These are phyloP conservation scores for Xylocopa sonorina DNA, from an alignment of 1,140 invertebrate species.

Conservation along the genomic window DNA sequence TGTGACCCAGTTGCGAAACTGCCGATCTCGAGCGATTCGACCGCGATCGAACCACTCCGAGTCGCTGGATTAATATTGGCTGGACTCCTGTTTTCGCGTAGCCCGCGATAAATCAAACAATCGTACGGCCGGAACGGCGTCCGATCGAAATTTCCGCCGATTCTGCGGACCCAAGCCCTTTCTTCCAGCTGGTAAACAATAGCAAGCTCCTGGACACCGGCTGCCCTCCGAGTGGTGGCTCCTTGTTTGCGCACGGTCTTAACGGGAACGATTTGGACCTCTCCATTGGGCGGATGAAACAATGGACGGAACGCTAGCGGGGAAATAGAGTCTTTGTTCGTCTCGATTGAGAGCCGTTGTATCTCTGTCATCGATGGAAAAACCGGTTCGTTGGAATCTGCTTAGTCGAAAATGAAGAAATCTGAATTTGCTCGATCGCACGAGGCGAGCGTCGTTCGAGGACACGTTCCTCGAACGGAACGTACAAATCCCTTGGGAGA, in stretches of 20 bases:
- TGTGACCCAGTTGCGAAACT: constrained; percentile 50
- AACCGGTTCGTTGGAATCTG: too few species aligned
- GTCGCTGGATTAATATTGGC: constrained; percentile 60
- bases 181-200: constrained; percentile 8
- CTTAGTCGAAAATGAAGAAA: too few species aligned
- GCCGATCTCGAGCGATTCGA: not conserved
- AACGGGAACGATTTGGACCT: not conserved
- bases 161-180: constrained; percentile 9
- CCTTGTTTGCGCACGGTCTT: not conserved
- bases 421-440: too few species aligned
- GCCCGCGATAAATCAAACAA: constrained; percentile 62
- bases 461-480: not conserved
- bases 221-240: not conserved
- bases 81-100: constrained; percentile 57
- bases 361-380: too few species aligned
- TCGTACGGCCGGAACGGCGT: not conserved
- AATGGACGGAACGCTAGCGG: not conserved
- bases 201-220: not conserved
- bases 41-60: not conserved
- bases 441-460: not conserved
- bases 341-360: too few species aligned
- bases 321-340: too few species aligned
- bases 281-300: not conserved
- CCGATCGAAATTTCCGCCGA: constrained; percentile 23
- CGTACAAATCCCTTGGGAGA: not conserved